Base-by-base conservation (phyloP, 2,888 invertebrate species). In the Anaspis maculata region DNA sequence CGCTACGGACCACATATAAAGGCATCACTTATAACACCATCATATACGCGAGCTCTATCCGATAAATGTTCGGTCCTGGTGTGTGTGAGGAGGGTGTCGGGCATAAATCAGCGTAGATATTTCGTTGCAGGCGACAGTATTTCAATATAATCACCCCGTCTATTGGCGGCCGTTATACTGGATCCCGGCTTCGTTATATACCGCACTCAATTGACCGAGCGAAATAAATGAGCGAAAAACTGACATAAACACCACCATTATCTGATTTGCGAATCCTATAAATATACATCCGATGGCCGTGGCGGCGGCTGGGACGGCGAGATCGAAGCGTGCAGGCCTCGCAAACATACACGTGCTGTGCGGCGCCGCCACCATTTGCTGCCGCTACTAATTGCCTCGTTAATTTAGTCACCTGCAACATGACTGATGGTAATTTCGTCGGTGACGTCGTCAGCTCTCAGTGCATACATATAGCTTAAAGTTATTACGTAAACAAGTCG, bases 141-240 rank as follows among this genome's bases (percentile, higher is more conserved):
- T 59, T 58, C 57, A 58, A 58, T 55, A 58, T 59, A 57, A 59
- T 59, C 57, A 55, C 58, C 52, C n/a, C 46, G 41, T 45, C 46
- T 50, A 53, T 51, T 52, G 52, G 46, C 46, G 45, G 48, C 44
- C 46, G 51, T 51, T 52, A 44, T 15, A 39, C 30, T 28, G 24
- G 45, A 10, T 10, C 48, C 46, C 37, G 41, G 49, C 46, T 50
- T 54, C 54, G 56, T 56, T 56, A 53, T 51, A 54, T 47, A 48
- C 44, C 50, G 42, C 45, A 46, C 48, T 51, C 55, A 54, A 60
- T 60, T 57, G 59, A 52, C 54, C 55, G 56, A 48, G 45, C 40
- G 47, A 54, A 53, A 61, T 59, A 57, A 61, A 61, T 56, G 61
- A 55, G 52, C 56, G 51, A 59, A 60, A 60, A 61, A 57, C 49